Percentiles rank a stretch among this genome's conserved stretches.
Evolutionary conservation across 2,797 vertebrate genomes (phyloP).

Genomic region (Tapera naevia): DNA sequence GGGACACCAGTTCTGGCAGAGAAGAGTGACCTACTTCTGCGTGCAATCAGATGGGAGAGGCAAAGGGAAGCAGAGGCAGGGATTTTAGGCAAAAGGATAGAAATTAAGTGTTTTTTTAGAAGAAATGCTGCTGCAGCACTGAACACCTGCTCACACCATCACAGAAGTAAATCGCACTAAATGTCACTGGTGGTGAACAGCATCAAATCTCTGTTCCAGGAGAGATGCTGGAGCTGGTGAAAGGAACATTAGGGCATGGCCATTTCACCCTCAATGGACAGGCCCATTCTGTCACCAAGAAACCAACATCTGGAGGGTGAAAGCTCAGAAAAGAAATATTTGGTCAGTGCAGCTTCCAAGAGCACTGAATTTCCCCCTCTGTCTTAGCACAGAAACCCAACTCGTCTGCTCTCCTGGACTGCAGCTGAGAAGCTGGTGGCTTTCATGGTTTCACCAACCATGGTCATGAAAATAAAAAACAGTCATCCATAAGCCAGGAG

Average conservation of each 20-base stretch:
- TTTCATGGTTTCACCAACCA: not conserved
- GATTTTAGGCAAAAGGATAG: not conserved
- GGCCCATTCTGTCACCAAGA: not conserved
- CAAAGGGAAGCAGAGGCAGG: not conserved
- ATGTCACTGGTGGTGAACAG: not conserved
- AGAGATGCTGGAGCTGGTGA: not conserved
- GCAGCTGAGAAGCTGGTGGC: too few species aligned
- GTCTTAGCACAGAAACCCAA: not conserved
- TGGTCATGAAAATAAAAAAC: not conserved
- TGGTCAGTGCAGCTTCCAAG: not conserved
- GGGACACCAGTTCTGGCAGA: not conserved
- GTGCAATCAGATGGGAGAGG: not conserved
- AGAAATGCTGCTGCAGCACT: not conserved
- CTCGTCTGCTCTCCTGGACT: not conserved
- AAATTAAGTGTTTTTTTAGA: not conserved
- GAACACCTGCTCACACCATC: accelerated
- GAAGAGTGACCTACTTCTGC: not conserved
- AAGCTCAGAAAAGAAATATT: not conserved
- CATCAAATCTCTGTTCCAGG: not conserved
- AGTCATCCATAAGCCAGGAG: not conserved
- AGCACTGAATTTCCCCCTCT: not conserved
- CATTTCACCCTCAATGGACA: not conserved
- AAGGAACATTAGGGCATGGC: not conserved
- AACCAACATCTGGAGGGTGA: not conserved
- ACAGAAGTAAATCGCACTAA: not conserved